Evolutionary conservation across 2,888 invertebrate genomes (phyloP).

Genomic region (Crocallis elinguaria): DNA sequence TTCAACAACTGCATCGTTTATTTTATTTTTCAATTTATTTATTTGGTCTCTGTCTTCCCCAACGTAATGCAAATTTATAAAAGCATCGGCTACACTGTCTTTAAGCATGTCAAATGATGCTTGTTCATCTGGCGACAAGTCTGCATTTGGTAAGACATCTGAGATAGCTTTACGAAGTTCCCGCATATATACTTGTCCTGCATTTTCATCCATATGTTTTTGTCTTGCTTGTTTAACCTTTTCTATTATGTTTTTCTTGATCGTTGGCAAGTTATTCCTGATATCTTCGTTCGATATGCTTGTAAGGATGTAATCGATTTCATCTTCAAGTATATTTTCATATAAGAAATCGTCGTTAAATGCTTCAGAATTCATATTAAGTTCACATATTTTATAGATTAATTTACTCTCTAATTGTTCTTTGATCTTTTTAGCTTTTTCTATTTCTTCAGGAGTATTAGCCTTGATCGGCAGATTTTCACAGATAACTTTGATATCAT

Average conservation of each 20-base stretch:
- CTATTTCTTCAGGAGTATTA: slow-evolving; percentile 35
- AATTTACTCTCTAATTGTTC: slow-evolving; percentile 48
- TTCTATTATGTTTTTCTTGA: slow-evolving; percentile 47
- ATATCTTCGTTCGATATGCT: slow-evolving; percentile 29
- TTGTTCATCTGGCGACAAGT: slow-evolving; percentile 46
- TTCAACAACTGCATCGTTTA: slow-evolving; percentile 50
- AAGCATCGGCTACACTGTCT: slow-evolving; percentile 63
- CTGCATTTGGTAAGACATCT: slow-evolving; percentile 45
- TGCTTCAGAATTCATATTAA: slow-evolving; percentile 58
- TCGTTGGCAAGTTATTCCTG: slow-evolving; percentile 31
- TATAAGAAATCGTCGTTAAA: slow-evolving; percentile 57
- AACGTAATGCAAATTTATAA: slow-evolving; percentile 56
- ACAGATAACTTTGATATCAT: slow-evolving; percentile 49
- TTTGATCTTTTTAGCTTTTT: slow-evolving; percentile 43
- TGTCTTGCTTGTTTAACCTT: slow-evolving; percentile 46
- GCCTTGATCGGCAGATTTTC: slow-evolving; percentile 45
- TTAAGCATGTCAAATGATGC: slow-evolving; percentile 56
- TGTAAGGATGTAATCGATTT: slow-evolving; percentile 49
- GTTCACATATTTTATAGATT: slow-evolving; percentile 51
- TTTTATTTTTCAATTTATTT: slow-evolving; percentile 49
- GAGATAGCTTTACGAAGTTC: slow-evolving; percentile 54
- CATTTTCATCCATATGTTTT: slow-evolving; percentile 45
- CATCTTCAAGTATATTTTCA: slow-evolving; percentile 51
- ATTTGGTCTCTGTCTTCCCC: slow-evolving; percentile 42
- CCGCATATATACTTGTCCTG: slow-evolving; percentile 55